These are phyloP conservation scores for Drosophila leontia DNA, from an alignment of 1,140 invertebrate species.

Conservation along the genomic window DNA sequence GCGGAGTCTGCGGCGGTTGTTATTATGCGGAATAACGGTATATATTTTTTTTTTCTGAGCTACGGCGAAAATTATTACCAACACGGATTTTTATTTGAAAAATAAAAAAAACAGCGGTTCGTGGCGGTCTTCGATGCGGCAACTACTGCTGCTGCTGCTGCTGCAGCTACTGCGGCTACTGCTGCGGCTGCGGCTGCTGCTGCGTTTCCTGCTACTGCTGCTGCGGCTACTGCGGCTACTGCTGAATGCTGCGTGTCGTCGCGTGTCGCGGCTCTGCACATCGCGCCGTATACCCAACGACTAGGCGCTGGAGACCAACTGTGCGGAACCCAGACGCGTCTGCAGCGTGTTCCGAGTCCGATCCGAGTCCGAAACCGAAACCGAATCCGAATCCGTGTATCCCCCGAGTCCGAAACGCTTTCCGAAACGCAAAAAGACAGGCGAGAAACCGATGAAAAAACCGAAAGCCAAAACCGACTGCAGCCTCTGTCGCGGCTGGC, in stretches of 20 bases:
- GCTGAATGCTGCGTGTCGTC: slow-evolving; percentile 49
- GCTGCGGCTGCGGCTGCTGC: slow-evolving; percentile 25
- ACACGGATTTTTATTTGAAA: slow-evolving; percentile 22
- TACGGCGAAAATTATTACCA: slow-evolving; percentile 20
- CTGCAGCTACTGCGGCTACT: slow-evolving; percentile 11
- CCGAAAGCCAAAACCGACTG: slow-evolving; percentile 41
- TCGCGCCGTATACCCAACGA: slow-evolving; percentile 85
- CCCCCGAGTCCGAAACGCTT: slow-evolving; percentile 29
- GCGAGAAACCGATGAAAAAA: not conserved
- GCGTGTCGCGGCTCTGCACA: slow-evolving; percentile 82
- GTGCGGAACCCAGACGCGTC: slow-evolving; percentile 51
- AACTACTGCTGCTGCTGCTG: slow-evolving; percentile 21
- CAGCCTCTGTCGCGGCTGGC: slow-evolving; percentile 40
- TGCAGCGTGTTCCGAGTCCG: slow-evolving; percentile 51
- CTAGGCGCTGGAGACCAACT: slow-evolving; percentile 80
- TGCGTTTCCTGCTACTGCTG: slow-evolving; percentile 13
- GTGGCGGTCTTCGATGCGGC: slow-evolving; percentile 38
- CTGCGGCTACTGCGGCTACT: slow-evolving; percentile 42
- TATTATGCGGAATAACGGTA: slow-evolving; percentile 25
- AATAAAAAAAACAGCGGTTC: slow-evolving; percentile 34
- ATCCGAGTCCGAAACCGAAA: slow-evolving; percentile 49
- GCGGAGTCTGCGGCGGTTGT: slow-evolving; percentile 15
- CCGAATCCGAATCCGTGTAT: slow-evolving; percentile 16
- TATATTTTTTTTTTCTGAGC: not conserved
- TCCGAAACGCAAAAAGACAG: slow-evolving; percentile 33